Base-by-base conservation (phyloP, 1,140 invertebrate species). In the Stenopsyche tienmushanensis region DNA sequence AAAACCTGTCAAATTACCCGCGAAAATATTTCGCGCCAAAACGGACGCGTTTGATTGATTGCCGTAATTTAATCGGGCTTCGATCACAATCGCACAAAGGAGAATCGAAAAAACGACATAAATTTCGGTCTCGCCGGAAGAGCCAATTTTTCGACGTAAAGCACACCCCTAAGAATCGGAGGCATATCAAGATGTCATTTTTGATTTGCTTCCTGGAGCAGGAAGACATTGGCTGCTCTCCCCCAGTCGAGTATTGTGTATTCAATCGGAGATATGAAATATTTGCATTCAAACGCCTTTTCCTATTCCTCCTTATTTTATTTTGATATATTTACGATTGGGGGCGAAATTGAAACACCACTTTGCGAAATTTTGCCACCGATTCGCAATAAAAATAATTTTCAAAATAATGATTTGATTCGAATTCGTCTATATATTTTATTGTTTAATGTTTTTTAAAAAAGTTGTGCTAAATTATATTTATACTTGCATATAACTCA, bases 251-350 rank as follows among this genome's bases (percentile, higher is more conserved):
- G 15, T 26, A 45, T 66, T 66, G 50, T 66, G 49, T 62, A 54
- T 68, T 68, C 66, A 68, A 68, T 68, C 66, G 66, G 29, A 68
- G 62, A 68, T 63, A 68, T 55, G 62, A 64, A 42, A 68, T 64
- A 64, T 64, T 64, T 64, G 66, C 66, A 58, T 62, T 62, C 57
- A 26, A 64, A 68, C 41, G 55, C 66, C 42, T 60, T 64, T 64
- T 52, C 53, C 23, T 68, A 64, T 67, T 62, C 54, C 65, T 39
- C 50, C 47, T 63, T 64, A 58, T 64, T 68, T 68, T 63, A 53
- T 64, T 68, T 68, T 68, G 66, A 68, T 68, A 54, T 68, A 44
- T 68, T 68, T 68, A 68, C 66, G 50, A 52, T 20, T 39, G 41
- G 57, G 5, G 39, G 57, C 3, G 21, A 20, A 54, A 44, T 17